Evolutionary conservation across 2,113 vertebrate genomes (phyloP).

Genomic region (Pseudonaja textilis): DNA sequence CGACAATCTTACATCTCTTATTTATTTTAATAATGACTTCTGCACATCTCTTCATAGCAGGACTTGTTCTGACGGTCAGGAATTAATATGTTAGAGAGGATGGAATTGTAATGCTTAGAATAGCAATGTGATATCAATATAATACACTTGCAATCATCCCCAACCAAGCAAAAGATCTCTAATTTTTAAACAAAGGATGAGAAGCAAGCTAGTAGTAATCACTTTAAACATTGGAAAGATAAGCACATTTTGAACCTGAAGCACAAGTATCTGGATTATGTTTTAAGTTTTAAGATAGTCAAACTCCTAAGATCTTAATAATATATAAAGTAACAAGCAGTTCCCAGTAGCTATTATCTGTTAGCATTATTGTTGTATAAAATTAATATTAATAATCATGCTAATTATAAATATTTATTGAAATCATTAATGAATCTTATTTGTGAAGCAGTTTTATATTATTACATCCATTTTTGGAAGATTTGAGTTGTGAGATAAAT

Average conservation of each 20-base stretch:
- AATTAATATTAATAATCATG: neutral
- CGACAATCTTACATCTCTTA: neutral
- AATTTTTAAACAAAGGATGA: neutral
- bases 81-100: neutral
- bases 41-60: neutral
- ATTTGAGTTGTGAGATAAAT: neutral
- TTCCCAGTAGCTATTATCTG: neutral
- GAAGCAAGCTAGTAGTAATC: neutral
- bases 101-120: neutral
- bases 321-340: neutral
- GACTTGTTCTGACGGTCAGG: neutral
- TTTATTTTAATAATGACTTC: constrained; percentile 13
- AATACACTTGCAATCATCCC: neutral
- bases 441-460: neutral
- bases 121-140: neutral
- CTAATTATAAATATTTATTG: neutral
- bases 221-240: neutral
- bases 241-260: neutral
- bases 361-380: neutral
- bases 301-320: neutral
- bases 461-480: neutral
- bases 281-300: neutral
- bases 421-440: neutral
- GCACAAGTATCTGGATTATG: neutral
- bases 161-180: neutral